phyloP scores from a whole-genome alignment of 2,888 invertebrate genomes.

The Octonoba sinensis region DNA sequence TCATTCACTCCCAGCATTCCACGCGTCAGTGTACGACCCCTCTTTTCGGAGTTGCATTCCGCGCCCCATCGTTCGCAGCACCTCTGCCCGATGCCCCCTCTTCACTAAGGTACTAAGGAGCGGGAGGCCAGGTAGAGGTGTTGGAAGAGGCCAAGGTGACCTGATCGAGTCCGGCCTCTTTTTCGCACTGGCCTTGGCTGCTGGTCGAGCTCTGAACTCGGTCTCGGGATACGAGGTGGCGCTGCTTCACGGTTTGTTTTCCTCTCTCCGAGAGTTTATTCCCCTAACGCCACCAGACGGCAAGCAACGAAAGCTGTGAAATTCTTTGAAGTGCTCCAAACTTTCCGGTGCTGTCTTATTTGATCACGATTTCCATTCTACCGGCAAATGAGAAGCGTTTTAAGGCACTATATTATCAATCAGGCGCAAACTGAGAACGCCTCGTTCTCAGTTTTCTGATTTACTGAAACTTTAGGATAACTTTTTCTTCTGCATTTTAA shows the following conservation, averaged over 20 bases:
- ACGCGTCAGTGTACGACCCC: not conserved
- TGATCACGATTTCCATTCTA: too few relatives aligned
- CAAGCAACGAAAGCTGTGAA: too few relatives aligned
- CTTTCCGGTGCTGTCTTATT: too few relatives aligned
- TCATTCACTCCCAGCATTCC: too few relatives aligned
- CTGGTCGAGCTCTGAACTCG: not conserved
- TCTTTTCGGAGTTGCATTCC: not conserved
- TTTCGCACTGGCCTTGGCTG: constrained; percentile 55
- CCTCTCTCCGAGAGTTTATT: not conserved
- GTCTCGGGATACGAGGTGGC: constrained; percentile 1
- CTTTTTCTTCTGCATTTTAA: too few relatives aligned
- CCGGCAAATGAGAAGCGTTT: too few relatives aligned
- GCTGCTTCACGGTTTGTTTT: not conserved
- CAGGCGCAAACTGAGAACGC: too few relatives aligned
- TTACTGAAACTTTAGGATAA: too few relatives aligned
- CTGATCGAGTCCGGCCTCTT: constrained; percentile 56
- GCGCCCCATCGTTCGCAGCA: constrained; percentile 5
- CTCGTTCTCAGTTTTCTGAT: too few relatives aligned
- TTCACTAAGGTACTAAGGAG: not conserved
- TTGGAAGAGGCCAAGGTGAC: constrained; percentile 58
- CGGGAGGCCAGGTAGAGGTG: constrained; percentile 54
- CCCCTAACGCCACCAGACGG: too few relatives aligned
- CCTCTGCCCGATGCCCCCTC: not conserved
- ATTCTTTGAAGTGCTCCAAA: too few relatives aligned
- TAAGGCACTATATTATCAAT: too few relatives aligned